Evolutionary conservation across 1,140 invertebrate genomes (phyloP), one percentile per base, ranked within the genome.

Genomic region (Drosophila lacertosa): DNA sequence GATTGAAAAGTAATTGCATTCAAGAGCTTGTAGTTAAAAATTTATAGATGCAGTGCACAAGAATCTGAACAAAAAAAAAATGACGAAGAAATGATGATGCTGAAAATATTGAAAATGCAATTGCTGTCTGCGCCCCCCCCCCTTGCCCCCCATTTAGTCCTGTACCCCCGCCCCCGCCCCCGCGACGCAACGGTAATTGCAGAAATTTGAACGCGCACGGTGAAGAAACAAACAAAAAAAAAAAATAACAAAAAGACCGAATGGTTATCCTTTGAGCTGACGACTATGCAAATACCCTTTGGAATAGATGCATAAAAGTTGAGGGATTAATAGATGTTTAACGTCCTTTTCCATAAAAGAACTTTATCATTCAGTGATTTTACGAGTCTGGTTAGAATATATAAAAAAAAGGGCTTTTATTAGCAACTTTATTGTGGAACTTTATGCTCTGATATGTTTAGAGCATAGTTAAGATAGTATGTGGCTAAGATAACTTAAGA

Each of bases 1-100:
- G 63, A 88, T 88, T 82, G 82, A 88, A 88, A 88, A 88, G 82
- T 88, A 88, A 88, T 88, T 88, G 82, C 77, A 88, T 88, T 88
- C 70, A 88, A 82, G 82, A 74, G 77, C 71, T 78, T 82, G 82
- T 82, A 88, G 82, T 88, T 88, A 88, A 88, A 88, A 88, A 86
- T 88, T 77, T 82, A 86, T 86, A 77, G 82, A 72, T 63, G 45
- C 66, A 75, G 74, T 74, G 77, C 77, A 71, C 48, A 75, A 76
- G 77, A 72, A 88, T 88, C 74, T 82, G 54, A 66, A 64, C 48
- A 70, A 79, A 66, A 53, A 76, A 69, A 83, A 83, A 81, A 78
- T 74, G 65, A 76, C 67, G 60, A 74, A 59, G 66, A 47, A 54
- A 57, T 24, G 40, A 15, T 57, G 26, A 37, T 71, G 70, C 20